Evolutionary conservation across 2,888 invertebrate genomes (phyloP).

Genomic region (Reticulitermes lucifugus): DNA sequence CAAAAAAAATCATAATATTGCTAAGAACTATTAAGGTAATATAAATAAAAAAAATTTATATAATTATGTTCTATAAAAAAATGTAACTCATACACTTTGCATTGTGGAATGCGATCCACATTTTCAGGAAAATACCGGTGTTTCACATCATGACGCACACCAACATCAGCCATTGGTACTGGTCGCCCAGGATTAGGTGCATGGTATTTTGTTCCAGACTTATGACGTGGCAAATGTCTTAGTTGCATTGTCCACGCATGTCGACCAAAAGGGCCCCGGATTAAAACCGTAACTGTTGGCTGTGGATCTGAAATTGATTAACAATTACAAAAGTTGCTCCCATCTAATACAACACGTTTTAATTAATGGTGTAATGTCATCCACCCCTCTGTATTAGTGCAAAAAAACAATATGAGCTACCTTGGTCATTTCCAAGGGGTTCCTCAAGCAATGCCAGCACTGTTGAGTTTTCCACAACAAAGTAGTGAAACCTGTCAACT

Average conservation of each 20-base stretch:
- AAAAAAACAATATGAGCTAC: slow-evolving; percentile 57
- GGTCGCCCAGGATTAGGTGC: slow-evolving; percentile 77
- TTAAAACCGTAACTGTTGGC: slow-evolving; percentile 89
- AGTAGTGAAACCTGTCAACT: slow-evolving; percentile 83
- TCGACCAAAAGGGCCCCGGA: slow-evolving; percentile 93
- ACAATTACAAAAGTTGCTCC: no score
- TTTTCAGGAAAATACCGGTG: slow-evolving; percentile 85
- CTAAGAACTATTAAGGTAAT: no score
- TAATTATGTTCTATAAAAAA: no score
- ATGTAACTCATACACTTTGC: slow-evolving; percentile 71
- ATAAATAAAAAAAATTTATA: neutral
- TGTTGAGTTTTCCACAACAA: slow-evolving; percentile 90
- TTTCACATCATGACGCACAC: slow-evolving; percentile 74
- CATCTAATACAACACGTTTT: no score
- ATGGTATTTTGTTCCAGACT: slow-evolving; percentile 73
- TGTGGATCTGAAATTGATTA: slow-evolving; percentile 79
- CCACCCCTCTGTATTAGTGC: no score
- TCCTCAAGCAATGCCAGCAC: slow-evolving; percentile 92
- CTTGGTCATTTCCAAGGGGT: slow-evolving; percentile 86
- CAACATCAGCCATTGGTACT: slow-evolving; percentile 79
- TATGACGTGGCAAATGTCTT: slow-evolving; percentile 87
- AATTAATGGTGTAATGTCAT: no score
- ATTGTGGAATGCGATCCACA: slow-evolving; percentile 81
- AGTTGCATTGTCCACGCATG: slow-evolving; percentile 94
- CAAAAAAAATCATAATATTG: no score